Evolutionary conservation across 1,140 invertebrate species (phyloP).

Genomic region (Lucilia cuprina): DNA sequence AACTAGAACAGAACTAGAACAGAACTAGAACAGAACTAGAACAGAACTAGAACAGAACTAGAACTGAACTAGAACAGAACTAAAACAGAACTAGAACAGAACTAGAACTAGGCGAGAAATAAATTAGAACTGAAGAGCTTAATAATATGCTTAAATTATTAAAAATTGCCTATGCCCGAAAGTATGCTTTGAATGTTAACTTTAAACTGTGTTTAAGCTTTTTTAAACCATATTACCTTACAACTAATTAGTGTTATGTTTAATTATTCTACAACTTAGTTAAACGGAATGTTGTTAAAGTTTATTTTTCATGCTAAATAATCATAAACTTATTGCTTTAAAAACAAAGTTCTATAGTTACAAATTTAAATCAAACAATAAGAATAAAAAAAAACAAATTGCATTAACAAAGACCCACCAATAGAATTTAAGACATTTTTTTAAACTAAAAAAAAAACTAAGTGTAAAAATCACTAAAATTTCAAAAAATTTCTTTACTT

Average conservation of each 20-base stretch:
- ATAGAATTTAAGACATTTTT: conserved; percentile 27
- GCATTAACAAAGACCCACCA: conserved; percentile 35
- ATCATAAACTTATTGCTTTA: background rate
- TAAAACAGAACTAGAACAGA: too few relatives aligned
- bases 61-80: too few relatives aligned
- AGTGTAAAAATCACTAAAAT: conserved; percentile 27
- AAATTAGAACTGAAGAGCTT: too few relatives aligned
- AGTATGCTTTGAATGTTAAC: too few relatives aligned
- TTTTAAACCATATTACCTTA: too few relatives aligned
- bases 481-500: background rate
- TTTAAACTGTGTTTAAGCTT: too few relatives aligned
- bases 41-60: too few relatives aligned
- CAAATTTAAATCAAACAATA: conserved; percentile 20
- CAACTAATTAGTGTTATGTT: conserved; percentile 8
- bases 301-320: conserved; percentile 22
- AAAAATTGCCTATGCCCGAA: too few relatives aligned
- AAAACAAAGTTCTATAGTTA: background rate
- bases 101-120: too few relatives aligned
- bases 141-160: too few relatives aligned
- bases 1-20: too few relatives aligned
- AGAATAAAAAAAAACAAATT: conserved; percentile 39
- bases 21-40: too few relatives aligned
- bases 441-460: background rate
- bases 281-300: conserved; percentile 38
- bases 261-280: background rate